Percentiles rank a stretch among this genome's conserved stretches.
phyloP scores from a whole-genome alignment of 2,113 vertebrate species.

The Oxyura jamaicensis region DNA sequence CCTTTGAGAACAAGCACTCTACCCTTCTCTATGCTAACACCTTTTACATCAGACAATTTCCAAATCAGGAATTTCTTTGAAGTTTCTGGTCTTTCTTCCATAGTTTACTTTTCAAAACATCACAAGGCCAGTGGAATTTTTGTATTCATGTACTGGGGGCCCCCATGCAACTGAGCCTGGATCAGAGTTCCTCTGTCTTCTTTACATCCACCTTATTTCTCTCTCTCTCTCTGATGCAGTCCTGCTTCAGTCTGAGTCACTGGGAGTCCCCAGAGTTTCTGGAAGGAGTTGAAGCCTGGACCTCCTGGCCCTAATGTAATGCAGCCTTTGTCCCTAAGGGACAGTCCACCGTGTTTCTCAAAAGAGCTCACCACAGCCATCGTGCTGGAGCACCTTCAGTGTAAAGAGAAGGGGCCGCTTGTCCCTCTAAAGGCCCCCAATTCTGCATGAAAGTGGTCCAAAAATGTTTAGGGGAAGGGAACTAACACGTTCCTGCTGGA shows the following conservation, averaged over 20 bases:
- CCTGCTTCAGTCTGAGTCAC: not conserved
- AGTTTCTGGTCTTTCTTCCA: constrained; percentile 59
- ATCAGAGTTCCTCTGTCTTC: constrained; percentile 3
- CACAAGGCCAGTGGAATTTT: constrained; percentile 63
- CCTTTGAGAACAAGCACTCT: constrained; percentile 60
- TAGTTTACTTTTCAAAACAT: constrained; percentile 72
- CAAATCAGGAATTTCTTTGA: constrained; percentile 74
- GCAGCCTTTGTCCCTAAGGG: not conserved
- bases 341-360: not conserved
- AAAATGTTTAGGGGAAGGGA: not conserved
- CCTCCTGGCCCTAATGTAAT: not conserved
- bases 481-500: constrained; percentile 29
- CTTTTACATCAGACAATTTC: constrained; percentile 74
- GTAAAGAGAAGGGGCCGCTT: not conserved
- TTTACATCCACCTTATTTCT: not conserved
- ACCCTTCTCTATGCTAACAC: constrained; percentile 51
- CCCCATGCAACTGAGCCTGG: constrained; percentile 28
- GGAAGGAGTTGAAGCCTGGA: not conserved
- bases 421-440: not conserved
- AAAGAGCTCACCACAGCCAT: not conserved
- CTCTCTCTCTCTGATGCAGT: not conserved
- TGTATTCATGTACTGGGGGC: constrained; percentile 52
- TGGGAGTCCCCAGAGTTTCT: not conserved
- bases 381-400: not conserved
- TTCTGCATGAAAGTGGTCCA: not conserved